Conservation (phyloP, 2,113 vertebrate genomes). For the Agapornis roseicollis region DNA sequence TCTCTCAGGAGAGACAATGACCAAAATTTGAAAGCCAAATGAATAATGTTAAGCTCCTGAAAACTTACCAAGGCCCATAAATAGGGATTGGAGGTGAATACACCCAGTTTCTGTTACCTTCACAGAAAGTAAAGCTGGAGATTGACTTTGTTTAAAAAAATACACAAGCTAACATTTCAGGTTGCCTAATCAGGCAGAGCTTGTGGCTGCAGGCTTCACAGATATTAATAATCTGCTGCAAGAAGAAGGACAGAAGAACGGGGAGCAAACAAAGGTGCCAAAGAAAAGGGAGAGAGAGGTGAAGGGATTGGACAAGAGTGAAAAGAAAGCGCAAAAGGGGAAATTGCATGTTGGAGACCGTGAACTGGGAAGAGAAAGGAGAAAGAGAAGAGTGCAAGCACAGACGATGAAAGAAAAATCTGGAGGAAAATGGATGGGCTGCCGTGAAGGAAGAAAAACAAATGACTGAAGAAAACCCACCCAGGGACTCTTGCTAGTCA, state of each 20-base stretch:
- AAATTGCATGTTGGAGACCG: neutral
- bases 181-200: neutral
- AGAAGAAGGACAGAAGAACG: neutral
- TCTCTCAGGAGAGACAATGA: neutral
- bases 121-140: neutral
- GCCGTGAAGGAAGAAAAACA: conserved; percentile 5
- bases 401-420: neutral
- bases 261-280: neutral
- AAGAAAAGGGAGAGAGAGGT: neutral
- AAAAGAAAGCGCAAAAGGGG: neutral
- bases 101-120: neutral
- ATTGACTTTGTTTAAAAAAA: neutral
- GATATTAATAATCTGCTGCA: neutral
- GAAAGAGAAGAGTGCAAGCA: neutral
- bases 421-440: neutral
- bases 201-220: neutral
- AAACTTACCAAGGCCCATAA: neutral
- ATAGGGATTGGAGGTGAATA: neutral
- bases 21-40: neutral
- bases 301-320: neutral
- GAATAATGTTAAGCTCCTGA: neutral
- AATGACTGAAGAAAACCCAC: conserved; percentile 18
- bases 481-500: neutral
- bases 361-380: conserved; percentile 24
- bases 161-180: neutral